Percentiles rank a stretch among this genome's conserved stretches.
Evolutionary conservation across 1,140 invertebrate genomes (phyloP).

Genomic region (Aleiodes sp.): DNA sequence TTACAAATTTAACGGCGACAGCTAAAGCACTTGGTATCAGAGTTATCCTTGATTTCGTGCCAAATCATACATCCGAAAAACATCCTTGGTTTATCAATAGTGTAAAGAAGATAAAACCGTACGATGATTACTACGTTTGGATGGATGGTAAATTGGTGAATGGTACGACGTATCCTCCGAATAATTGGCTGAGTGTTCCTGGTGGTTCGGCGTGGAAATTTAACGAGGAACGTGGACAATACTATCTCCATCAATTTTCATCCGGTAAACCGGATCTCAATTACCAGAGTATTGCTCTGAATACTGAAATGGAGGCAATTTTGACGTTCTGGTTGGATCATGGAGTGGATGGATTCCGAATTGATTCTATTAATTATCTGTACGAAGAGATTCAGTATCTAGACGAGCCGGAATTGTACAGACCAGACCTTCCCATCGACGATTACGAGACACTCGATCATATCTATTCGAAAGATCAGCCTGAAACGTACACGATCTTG

Average conservation of each 20-base stretch:
- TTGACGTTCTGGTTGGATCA: constrained; percentile 73
- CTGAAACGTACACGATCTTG: constrained; percentile 57
- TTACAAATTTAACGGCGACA: constrained; percentile 56
- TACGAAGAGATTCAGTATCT: constrained; percentile 68
- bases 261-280: constrained; percentile 76
- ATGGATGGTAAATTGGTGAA: constrained; percentile 64
- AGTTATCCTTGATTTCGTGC: constrained; percentile 77
- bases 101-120: constrained; percentile 65
- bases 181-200: constrained; percentile 61
- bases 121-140: constrained; percentile 79
- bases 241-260: constrained; percentile 72
- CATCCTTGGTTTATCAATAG: constrained; percentile 78
- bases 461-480: constrained; percentile 53
- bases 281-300: constrained; percentile 69
- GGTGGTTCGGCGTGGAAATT: constrained; percentile 68
- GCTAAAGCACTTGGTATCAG: constrained; percentile 62
- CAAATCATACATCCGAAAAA: constrained; percentile 77
- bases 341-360: constrained; percentile 78
- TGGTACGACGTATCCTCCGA: constrained; percentile 45
- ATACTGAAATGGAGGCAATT: constrained; percentile 69
- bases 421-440: constrained; percentile 64
- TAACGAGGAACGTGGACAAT: constrained; percentile 66
- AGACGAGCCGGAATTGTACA: constrained; percentile 71
- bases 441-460: constrained; percentile 56
- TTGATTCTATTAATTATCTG: constrained; percentile 71